phyloP scores from a whole-genome alignment of 2,797 vertebrate species.

The Sebastes iracundus region DNA sequence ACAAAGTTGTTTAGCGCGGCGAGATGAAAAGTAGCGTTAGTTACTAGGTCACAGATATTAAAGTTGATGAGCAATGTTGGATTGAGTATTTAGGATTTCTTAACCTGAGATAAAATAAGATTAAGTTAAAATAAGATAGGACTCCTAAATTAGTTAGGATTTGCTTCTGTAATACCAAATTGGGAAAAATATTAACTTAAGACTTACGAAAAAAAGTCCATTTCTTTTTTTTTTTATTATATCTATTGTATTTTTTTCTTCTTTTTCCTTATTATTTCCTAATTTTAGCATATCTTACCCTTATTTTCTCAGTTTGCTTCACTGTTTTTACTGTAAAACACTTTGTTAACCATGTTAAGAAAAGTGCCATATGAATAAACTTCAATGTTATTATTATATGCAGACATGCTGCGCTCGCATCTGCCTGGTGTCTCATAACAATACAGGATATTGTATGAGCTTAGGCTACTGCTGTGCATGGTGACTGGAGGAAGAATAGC shows the following conservation, averaged over 20 bases:
- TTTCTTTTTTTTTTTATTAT: background rate
- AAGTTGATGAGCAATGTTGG: background rate
- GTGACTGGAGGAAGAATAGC: slow-evolving; percentile 6
- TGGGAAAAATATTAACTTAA: too few relatives aligned
- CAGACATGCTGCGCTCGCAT: background rate
- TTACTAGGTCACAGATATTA: background rate
- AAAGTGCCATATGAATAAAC: background rate
- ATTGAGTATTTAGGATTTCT: background rate
- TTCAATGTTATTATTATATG: background rate
- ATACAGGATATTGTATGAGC: background rate
- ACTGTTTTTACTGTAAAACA: background rate
- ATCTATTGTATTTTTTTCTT: background rate
- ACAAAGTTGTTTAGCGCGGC: fast-evolving
- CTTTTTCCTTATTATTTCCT: background rate
- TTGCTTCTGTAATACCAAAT: too few relatives aligned
- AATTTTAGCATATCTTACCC: background rate
- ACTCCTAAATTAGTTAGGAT: too few relatives aligned
- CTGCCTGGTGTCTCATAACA: background rate
- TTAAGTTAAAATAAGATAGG: too few relatives aligned
- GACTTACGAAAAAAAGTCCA: too few relatives aligned
- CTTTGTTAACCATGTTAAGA: background rate
- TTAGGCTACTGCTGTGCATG: slow-evolving; percentile 4
- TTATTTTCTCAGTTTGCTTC: background rate
- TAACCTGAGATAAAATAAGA: background rate
- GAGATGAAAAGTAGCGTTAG: background rate